phyloP scores from a whole-genome alignment of 1,140 invertebrate genomes.

The Caenorhabditis elegans region DNA sequence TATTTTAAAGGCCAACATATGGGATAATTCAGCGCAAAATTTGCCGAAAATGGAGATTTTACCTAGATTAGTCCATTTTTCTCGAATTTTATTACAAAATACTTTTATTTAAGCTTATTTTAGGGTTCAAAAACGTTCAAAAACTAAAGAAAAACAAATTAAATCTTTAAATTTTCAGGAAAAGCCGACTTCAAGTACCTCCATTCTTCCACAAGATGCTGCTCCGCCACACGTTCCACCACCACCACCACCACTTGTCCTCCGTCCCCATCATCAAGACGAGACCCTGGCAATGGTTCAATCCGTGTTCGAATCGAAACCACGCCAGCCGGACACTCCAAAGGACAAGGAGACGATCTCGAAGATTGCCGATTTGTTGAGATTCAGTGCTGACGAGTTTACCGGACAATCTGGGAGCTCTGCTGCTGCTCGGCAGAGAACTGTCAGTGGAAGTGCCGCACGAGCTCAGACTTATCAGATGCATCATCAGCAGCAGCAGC shows the following conservation, averaged over 20 bases:
- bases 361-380: neutral
- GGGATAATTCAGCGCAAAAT: too few relatives aligned
- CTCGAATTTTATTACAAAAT: too few relatives aligned
- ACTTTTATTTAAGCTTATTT: too few relatives aligned
- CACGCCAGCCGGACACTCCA: neutral
- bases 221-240: neutral
- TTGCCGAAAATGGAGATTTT: too few relatives aligned
- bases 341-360: slow-evolving; percentile 4
- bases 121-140: too few relatives aligned
- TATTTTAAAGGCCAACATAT: too few relatives aligned
- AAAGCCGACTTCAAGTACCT: too few relatives aligned
- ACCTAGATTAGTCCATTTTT: too few relatives aligned
- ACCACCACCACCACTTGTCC: neutral
- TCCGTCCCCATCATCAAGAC: neutral
- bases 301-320: neutral
- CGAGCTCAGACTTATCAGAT: neutral
- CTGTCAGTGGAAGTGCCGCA: neutral
- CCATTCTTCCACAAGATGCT: too few relatives aligned
- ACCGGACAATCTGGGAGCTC: neutral
- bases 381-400: neutral
- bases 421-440: neutral
- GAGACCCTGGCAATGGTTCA: neutral
- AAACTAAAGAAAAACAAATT: too few relatives aligned
- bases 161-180: too few relatives aligned
- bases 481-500: neutral